phyloP scores from a whole-genome alignment of 2,797 vertebrate genomes.

The Champsocephalus esox region DNA sequence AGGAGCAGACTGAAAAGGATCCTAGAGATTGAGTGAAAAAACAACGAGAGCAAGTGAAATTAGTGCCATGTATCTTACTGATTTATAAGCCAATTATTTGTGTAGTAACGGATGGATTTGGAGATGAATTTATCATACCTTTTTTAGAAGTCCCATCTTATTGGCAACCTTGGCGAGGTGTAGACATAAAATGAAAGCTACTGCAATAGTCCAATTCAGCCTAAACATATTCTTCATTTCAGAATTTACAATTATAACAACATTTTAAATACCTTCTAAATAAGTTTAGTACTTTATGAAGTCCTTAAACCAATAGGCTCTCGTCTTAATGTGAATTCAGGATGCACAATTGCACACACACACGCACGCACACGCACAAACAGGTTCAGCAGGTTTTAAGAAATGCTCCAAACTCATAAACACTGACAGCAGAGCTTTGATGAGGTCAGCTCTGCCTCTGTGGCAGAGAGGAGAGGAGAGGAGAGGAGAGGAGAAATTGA shows the following conservation, averaged over 20 bases:
- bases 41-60: conserved; percentile 16
- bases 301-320: not conserved
- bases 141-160: not conserved
- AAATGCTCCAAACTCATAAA: conserved; percentile 47
- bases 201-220: not conserved
- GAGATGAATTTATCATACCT: not conserved
- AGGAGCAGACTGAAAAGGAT: conserved; percentile 57
- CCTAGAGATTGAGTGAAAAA: conserved; percentile 45
- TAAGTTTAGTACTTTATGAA: too few species aligned
- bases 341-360: not conserved
- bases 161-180: not conserved
- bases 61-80: conserved; percentile 5
- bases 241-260: not conserved
- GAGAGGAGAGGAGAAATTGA: conserved; percentile 24
- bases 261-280: too few species aligned
- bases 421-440: conserved; percentile 46
- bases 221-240: not conserved
- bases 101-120: not conserved
- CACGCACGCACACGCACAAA: not conserved
- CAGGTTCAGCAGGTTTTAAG: conserved; percentile 37
- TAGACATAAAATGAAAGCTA: not conserved
- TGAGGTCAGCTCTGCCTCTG: conserved; percentile 46
- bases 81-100: not conserved
- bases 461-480: conserved; percentile 11
- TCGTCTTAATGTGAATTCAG: not conserved